Base-by-base conservation (phyloP, 2,888 invertebrate species). In the Cancer borealis region DNA sequence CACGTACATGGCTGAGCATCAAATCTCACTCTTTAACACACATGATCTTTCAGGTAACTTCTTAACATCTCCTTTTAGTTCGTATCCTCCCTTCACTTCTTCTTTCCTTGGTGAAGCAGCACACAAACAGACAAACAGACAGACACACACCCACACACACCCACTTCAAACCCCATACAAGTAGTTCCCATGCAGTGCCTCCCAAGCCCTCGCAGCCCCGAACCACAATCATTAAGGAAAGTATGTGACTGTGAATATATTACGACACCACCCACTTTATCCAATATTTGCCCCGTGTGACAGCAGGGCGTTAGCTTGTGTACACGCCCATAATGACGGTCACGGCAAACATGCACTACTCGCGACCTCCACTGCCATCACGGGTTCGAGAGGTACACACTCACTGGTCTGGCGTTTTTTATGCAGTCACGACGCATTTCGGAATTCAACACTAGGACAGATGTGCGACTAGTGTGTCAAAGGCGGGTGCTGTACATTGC, bases 241-340 rank as follows among this genome's bases (percentile, higher is more conserved):
- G 89, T 49, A 90, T 90, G 89, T 90, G 89, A 90, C 89, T 88
- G 47, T 30, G 89, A 90, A 90, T 90, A 90, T 54, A 90, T 90
- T 90, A 90, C 47, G 26, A 54, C 89, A 30, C 54, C 47, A 90
- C 89, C 49, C 49, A 90, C 89, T 90, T 90, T 90, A 90, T 90
- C 89, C 89, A 90, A 90, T 90, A 90, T 90, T 90, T 90, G 89
- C 30, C 89, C 89, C 89, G 54, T 90, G 49, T 54, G 89, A 90
- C 89, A 49, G 30, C 49, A 30, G 89, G 49, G 47, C 89, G 89
- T 90, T 49, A 90, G 89, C 89, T 30, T 90, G 89, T 90, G 89
- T 90, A 90, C 89, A 49, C 54, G n/a, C 8, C 54, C 49, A 54
- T 90, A 90, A 90, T 90, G 89, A 90, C 30, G 89, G 54, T 26